Evolutionary conservation across 1,140 invertebrate species (phyloP).

Genomic region (Lerema accius): DNA sequence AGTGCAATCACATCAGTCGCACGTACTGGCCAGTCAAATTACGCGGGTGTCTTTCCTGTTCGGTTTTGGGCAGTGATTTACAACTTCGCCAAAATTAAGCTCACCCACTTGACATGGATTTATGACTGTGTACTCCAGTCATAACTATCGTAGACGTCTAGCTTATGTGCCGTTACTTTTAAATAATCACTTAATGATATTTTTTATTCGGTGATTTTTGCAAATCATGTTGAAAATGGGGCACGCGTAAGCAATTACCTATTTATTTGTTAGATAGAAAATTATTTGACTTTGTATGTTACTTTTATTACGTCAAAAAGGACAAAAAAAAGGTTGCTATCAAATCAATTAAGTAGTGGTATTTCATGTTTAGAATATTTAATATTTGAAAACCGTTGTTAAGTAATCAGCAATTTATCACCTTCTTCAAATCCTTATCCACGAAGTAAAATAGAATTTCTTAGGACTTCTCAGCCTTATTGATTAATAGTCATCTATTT

Average conservation of each 20-base stretch:
- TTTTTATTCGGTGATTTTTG: slow-evolving; percentile 11
- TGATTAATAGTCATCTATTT: too few relatives aligned
- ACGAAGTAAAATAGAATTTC: too few relatives aligned
- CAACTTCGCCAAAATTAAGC: slow-evolving; percentile 34
- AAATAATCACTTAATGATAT: slow-evolving; percentile 22
- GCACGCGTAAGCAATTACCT: too few relatives aligned
- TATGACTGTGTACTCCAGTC: slow-evolving; percentile 30
- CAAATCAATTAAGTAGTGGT: too few relatives aligned
- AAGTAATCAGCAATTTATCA: too few relatives aligned
- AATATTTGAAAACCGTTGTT: not conserved
- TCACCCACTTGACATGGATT: slow-evolving; percentile 34
- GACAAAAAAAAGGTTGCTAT: too few relatives aligned
- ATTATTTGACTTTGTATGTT: too few relatives aligned
- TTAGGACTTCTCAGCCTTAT: too few relatives aligned
- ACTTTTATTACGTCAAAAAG: too few relatives aligned
- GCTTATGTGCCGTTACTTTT: slow-evolving; percentile 20
- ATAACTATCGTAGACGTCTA: slow-evolving; percentile 27
- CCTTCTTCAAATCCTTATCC: too few relatives aligned
- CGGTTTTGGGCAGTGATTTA: slow-evolving; percentile 35
- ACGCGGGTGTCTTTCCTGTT: slow-evolving; percentile 26
- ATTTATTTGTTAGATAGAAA: too few relatives aligned
- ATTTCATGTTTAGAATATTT: too few relatives aligned
- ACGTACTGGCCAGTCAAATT: slow-evolving; percentile 14
- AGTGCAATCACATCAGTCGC: slow-evolving; percentile 17
- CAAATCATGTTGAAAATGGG: slow-evolving; percentile 11